Base-by-base conservation (phyloP, 2,797 vertebrate species). In the Manis crassicaudata region DNA sequence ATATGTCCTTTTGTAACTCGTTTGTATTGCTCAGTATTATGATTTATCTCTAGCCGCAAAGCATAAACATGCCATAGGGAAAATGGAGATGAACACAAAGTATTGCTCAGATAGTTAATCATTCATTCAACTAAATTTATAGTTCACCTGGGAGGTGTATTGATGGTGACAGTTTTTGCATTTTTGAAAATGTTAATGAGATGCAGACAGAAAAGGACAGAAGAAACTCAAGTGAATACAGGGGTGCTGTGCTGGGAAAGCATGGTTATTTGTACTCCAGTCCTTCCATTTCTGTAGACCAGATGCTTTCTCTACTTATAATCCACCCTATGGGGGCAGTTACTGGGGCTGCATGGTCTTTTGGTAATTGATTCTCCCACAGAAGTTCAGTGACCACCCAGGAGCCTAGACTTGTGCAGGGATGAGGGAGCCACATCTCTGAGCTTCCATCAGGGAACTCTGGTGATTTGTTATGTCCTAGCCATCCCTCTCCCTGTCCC, bases 181-280 rank as follows among this genome's bases (percentile, higher is more conserved):
- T 89, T 67, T 87, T 32, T 52, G 16, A 86, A 94, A 92, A 89
- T 50, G 21, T 52, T 86, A 86, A 84, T 50, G 37, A 80, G 35
- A 50, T 29, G 40, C 81, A 68, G 35, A 43, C 13, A 56, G 46
- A 23, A 67, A 37, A 40, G 40, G 32, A 80, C 20, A 91, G 14
- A 32, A 83, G 75, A 73, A 6, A 67, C n/a, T 40, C 80, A 62
- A 67, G 4, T 52, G 10, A 86, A 92, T 50, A n/a, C 16, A 63
- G 6, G 27, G 16, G 70, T 40, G 46, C 2, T 46, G 46, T 46
- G 46, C 11, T 86, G 84, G 65, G 5, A 20, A 93, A 75, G 72
- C 43, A 70, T 23, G 12, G 23, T 75, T 76, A 81, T 56, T 70
- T 88, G 10, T 9, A 76, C 2, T 12, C 9, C 2, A 68, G 18